Conservation (phyloP, 1,140 invertebrate species). For the Aphaenogaster ashmeadi region DNA sequence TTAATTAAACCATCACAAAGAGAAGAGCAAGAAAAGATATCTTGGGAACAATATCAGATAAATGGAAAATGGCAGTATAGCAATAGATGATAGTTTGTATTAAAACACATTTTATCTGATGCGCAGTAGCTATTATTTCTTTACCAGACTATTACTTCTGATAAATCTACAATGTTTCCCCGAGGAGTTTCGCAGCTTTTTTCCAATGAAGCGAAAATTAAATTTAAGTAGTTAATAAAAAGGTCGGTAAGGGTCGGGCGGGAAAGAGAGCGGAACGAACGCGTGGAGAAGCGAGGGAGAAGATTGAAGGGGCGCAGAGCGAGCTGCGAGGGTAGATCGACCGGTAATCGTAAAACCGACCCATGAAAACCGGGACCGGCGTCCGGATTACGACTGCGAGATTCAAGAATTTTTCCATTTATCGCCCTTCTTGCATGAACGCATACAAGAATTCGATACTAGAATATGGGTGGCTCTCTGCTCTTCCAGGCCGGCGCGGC, state of each 20-base stretch:
- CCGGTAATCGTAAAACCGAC: conserved; percentile 82
- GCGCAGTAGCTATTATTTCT: background rate
- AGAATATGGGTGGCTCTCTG: conserved; percentile 79
- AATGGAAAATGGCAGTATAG: background rate
- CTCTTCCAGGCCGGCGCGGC: conserved; percentile 4
- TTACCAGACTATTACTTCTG: conserved; percentile 5
- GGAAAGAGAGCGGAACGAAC: conserved; percentile 43
- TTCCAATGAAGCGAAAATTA: conserved; percentile 50
- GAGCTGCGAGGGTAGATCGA: conserved; percentile 35
- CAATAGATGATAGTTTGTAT: background rate
- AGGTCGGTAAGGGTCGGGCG: conserved; percentile 4
- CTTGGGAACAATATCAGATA: background rate
- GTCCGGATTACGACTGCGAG: conserved; percentile 84
- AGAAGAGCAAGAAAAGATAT: background rate
- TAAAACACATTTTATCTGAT: conserved; percentile 12
- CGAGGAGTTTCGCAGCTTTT: background rate
- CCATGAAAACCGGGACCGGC: conserved; percentile 79
- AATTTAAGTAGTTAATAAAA: conserved; percentile 63
- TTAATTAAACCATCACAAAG: conserved; percentile 32
- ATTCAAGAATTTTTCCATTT: conserved; percentile 87
- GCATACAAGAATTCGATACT: conserved; percentile 85
- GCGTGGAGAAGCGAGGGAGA: conserved; percentile 18
- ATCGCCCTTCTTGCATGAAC: conserved; percentile 85
- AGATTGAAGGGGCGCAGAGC: conserved; percentile 47
- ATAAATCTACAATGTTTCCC: conserved; percentile 15